Percentiles rank a stretch among this genome's conserved stretches.
These are phyloP conservation scores for Mastomys coucha DNA, from an alignment of 2,113 vertebrate species.

Conservation along the genomic window DNA sequence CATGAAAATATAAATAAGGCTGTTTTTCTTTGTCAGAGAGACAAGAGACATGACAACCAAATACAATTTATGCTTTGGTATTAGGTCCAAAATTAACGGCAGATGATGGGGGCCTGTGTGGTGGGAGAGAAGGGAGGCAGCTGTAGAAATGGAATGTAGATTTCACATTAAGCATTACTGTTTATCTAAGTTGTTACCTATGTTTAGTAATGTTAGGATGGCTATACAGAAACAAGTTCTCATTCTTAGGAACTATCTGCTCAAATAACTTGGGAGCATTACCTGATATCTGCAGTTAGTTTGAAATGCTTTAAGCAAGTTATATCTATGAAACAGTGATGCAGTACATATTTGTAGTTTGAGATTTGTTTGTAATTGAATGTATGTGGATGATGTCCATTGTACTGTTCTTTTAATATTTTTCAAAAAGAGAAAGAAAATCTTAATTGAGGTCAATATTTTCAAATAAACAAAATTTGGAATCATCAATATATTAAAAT, in stretches of 20 bases:
- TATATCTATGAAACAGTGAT: not conserved
- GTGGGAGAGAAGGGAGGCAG: no score
- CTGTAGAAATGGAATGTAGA: not conserved
- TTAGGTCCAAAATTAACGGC: not conserved
- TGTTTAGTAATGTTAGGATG: not conserved
- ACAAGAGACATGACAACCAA: not conserved
- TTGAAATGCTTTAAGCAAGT: not conserved
- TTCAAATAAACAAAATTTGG: not conserved
- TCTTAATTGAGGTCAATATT: not conserved
- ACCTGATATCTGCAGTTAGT: not conserved
- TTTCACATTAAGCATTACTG: not conserved
- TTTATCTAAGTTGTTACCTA: not conserved
- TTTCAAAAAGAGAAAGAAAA: not conserved
- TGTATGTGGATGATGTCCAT: not conserved
- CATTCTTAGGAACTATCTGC: not conserved
- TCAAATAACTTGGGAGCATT: not conserved
- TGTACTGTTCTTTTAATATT: not conserved
- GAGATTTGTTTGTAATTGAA: not conserved
- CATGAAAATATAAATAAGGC: not conserved
- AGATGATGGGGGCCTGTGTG: not conserved
- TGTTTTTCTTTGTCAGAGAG: not conserved
- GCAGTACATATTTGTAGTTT: not conserved
- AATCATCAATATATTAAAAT: conserved; percentile 28
- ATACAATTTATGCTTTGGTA: not conserved
- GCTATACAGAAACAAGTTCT: not conserved